These are phyloP conservation scores for Istiophorus platypterus DNA, from an alignment of 2,113 vertebrate species.

Conservation along the genomic window DNA sequence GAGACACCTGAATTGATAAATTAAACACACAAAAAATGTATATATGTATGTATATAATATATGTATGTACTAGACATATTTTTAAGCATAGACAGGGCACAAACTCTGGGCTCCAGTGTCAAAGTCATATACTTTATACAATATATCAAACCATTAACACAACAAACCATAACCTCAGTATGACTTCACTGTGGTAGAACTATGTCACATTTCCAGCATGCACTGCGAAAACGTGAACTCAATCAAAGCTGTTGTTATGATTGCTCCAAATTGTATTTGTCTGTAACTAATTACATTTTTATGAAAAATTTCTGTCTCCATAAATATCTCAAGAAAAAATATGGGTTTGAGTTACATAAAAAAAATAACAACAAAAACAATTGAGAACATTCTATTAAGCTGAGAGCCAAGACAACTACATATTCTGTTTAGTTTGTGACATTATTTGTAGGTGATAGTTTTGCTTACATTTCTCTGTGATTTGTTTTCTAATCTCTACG, in stretches of 20 bases:
- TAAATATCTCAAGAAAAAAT: neutral
- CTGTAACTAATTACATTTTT: neutral
- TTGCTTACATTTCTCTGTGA: neutral
- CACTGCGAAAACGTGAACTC: neutral
- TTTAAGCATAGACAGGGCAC: neutral
- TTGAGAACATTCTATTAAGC: neutral
- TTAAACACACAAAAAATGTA: too few relatives aligned
- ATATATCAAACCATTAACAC: neutral
- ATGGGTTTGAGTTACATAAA: neutral
- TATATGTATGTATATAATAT: too few relatives aligned
- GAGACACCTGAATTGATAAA: too few relatives aligned
- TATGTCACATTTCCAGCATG: neutral
- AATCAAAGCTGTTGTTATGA: neutral
- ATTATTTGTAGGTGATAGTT: neutral
- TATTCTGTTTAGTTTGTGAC: neutral
- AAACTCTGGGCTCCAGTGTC: too few relatives aligned
- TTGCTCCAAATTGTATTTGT: too few relatives aligned
- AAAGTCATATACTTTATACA: too few relatives aligned
- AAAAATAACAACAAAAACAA: neutral
- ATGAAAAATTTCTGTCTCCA: neutral
- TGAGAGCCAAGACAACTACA: neutral
- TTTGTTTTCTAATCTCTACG: conserved; percentile 13
- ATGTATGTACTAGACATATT: too few relatives aligned
- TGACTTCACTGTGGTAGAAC: neutral
- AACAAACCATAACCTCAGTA: too few relatives aligned